Percentiles rank a stretch among this genome's conserved stretches.
Evolutionary conservation across 2,888 invertebrate species (phyloP).

Genomic region (Phyllotreta striolata): DNA sequence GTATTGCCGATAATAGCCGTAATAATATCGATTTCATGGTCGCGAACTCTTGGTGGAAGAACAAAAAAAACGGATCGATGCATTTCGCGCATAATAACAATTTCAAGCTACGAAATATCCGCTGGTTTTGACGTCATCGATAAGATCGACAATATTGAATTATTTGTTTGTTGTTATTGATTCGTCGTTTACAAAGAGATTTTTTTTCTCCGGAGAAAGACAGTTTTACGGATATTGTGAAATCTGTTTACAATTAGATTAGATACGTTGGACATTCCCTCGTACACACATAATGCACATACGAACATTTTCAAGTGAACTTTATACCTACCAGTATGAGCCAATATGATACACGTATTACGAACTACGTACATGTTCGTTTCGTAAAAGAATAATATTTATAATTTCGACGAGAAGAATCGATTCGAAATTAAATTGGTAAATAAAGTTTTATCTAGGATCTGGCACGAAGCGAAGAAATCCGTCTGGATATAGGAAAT

Average conservation of each 20-base stretch:
- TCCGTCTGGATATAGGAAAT: too few species aligned
- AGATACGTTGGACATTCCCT: conserved; percentile 11
- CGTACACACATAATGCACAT: not conserved
- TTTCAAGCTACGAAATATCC: conserved; percentile 1
- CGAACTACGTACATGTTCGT: not conserved
- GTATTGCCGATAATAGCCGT: conserved; percentile 4
- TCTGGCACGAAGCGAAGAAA: too few species aligned
- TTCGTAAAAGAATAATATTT: too few species aligned
- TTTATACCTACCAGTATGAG: too few species aligned
- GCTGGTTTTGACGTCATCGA: conserved; percentile 9
- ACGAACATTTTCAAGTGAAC: not conserved
- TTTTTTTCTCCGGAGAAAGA: not conserved
- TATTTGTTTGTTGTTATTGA: not conserved
- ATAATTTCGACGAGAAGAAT: too few species aligned
- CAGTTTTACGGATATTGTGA: conserved; percentile 13
- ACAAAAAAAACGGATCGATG: conserved; percentile 6
- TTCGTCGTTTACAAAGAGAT: not conserved
- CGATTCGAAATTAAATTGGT: too few species aligned
- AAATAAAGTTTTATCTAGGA: too few species aligned
- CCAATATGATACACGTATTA: not conserved
- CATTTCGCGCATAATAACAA: conserved; percentile 14
- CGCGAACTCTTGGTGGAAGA: conserved; percentile 6
- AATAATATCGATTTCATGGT: conserved; percentile 11
- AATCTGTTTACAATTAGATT: conserved; percentile 11
- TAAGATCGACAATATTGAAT: conserved; percentile 1